Conservation (phyloP, 2,113 vertebrate species). For the Gasterosteus aculeatus region DNA sequence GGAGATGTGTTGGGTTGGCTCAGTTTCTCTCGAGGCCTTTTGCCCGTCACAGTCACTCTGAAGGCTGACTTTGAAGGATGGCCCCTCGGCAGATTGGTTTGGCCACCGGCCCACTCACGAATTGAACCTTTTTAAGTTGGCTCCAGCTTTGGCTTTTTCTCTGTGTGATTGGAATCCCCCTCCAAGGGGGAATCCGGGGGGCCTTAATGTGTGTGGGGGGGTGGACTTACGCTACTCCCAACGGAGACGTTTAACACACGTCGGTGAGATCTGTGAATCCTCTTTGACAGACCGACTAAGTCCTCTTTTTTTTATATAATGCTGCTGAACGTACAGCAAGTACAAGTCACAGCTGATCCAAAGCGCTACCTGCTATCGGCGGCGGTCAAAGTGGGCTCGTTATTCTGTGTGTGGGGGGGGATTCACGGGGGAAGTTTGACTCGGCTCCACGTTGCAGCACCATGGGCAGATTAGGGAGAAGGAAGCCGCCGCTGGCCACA, state of each 20-base stretch:
- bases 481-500: too few species aligned
- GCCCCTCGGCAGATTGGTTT: constrained; percentile 54
- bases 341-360: neutral
- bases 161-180: constrained; percentile 38
- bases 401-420: neutral
- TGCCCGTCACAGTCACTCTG: constrained; percentile 58
- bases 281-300: too few species aligned
- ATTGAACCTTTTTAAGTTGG: constrained; percentile 54
- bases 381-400: neutral
- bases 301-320: too few species aligned
- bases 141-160: constrained; percentile 28
- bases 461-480: too few species aligned
- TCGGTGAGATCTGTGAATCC: neutral
- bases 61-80: constrained; percentile 58
- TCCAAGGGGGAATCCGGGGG: neutral
- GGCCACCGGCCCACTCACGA: constrained; percentile 53
- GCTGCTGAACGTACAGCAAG: neutral
- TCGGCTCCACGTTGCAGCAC: neutral
- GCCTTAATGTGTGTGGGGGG: neutral
- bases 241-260: neutral
- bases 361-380: neutral
- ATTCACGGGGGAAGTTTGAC: neutral
- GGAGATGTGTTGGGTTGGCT: constrained; percentile 56
- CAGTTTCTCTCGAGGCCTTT: constrained; percentile 51
- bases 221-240: too few species aligned